Evolutionary conservation across 2,888 invertebrate species (phyloP), one percentile per base, ranked within the genome.

Genomic region (Drosophila nr. fundita): DNA sequence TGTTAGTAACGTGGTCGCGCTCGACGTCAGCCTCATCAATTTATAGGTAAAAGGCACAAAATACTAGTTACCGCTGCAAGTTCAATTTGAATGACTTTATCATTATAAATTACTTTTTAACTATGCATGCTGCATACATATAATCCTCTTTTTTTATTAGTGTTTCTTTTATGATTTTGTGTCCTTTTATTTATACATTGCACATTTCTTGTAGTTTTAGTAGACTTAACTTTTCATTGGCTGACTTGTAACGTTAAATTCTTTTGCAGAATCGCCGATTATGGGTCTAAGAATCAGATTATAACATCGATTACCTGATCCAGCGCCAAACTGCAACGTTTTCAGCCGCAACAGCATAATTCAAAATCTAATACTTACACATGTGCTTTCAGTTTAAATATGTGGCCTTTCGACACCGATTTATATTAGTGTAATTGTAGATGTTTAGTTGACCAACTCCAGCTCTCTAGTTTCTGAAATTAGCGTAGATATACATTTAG

Each of bases 1-100:
- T 94, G 93, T 94, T 94, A 93, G 94, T 94, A 91, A 94, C 94
- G 92, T 94, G 94, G 94, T 94, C 94, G 92, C 93, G 94, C 91
- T 94, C 94, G 82, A 94, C 94, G 84, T 94, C 94, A 82, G 94
- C 94, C 82, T 94, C 94, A 85, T 94, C 94, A 82, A 94, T 95
- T 90, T 94, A 94, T 94, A 94, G 94, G 94, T 94, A 92, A 93
- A 91, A 92, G 92, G 92, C 91, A 91, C 91, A 92, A 92, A 89
- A 80, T 70, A 76, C 38, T 66, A 63, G 57, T 42, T 42, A 40
- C 15, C 59, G 50, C 36, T 49, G 21, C 53, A 63, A 63, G 29
- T 42, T 58, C 45, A 55, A 73, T 70, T 66, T 71, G 65, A 73
- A 73, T 71, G 54, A 60, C 45, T 59, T 73, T 4, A 58, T 15